Conservation (phyloP, 2,888 invertebrate genomes). For the Neoascia interrupta region DNA sequence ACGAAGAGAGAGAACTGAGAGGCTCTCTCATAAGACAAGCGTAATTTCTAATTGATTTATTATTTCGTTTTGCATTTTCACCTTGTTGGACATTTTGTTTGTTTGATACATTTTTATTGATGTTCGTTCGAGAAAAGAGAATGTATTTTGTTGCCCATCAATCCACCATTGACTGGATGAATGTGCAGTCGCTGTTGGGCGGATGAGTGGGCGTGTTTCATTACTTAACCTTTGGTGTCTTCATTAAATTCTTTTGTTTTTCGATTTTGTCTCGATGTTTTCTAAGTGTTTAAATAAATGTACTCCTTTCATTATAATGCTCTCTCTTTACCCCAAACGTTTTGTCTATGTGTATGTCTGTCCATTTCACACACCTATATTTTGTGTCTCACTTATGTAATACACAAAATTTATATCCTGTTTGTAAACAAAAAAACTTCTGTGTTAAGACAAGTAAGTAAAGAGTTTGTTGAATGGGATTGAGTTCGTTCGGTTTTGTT, state of each 20-base stretch:
- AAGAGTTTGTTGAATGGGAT: constrained; percentile 44
- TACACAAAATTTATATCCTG: constrained; percentile 45
- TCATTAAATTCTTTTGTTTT: constrained; percentile 23
- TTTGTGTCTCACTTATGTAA: constrained; percentile 48
- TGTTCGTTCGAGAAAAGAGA: constrained; percentile 20
- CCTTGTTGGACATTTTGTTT: constrained; percentile 54
- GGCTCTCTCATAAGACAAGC: constrained; percentile 74
- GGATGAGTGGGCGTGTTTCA: constrained; percentile 5
- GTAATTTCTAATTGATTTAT: constrained; percentile 71
- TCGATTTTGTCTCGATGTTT: constrained; percentile 54
- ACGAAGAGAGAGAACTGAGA: constrained; percentile 72
- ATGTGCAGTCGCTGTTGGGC: constrained; percentile 33
- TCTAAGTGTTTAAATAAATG: constrained; percentile 39
- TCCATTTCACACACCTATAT: constrained; percentile 52
- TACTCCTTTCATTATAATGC: constrained; percentile 39
- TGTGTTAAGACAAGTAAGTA: constrained; percentile 67
- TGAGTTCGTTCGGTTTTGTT: constrained; percentile 31
- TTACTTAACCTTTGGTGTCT: constrained; percentile 14
- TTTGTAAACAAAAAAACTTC: constrained; percentile 53
- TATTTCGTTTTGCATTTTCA: constrained; percentile 65
- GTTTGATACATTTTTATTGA: constrained; percentile 25
- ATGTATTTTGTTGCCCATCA: not conserved
- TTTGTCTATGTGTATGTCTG: constrained; percentile 56
- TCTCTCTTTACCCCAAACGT: constrained; percentile 41
- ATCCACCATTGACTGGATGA: constrained; percentile 34